Conservation (phyloP, 2,888 invertebrate genomes). For the Euplagia quadripunctaria region DNA sequence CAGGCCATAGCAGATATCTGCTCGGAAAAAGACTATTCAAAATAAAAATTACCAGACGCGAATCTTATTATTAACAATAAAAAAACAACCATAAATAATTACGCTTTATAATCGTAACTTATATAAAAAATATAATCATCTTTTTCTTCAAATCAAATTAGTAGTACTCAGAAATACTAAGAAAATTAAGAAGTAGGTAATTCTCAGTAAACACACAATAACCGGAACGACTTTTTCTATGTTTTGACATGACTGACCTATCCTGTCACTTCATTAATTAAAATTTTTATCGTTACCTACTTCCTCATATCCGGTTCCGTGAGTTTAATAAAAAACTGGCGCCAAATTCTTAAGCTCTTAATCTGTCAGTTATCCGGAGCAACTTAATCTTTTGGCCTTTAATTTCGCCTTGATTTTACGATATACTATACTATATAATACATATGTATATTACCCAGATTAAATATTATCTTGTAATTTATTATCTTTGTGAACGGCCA, state of each 20-base stretch:
- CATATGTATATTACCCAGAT: slow-evolving; percentile 18
- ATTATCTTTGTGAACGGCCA: slow-evolving; percentile 12
- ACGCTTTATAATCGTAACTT: too few species aligned
- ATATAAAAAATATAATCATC: neutral
- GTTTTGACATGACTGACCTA: slow-evolving; percentile 18
- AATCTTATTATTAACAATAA: too few species aligned
- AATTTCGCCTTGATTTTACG: slow-evolving; percentile 55
- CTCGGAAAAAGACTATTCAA: too few species aligned
- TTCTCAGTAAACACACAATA: neutral
- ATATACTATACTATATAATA: slow-evolving; percentile 10
- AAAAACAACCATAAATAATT: neutral
- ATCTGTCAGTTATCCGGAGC: slow-evolving; percentile 39
- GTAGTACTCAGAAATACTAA: too few species aligned
- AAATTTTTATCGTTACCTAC: slow-evolving; percentile 13
- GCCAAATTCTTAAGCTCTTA: slow-evolving; percentile 18
- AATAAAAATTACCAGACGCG: too few species aligned
- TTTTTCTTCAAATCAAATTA: neutral
- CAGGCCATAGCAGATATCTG: too few species aligned
- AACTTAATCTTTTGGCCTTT: slow-evolving; percentile 50
- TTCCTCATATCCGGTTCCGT: slow-evolving; percentile 48
- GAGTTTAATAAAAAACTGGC: slow-evolving; percentile 15
- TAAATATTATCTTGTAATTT: slow-evolving; percentile 22
- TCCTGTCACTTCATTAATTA: slow-evolving; percentile 25
- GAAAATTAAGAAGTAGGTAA: too few species aligned
- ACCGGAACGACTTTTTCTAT: neutral